These are phyloP conservation scores for Natator depressus DNA, from an alignment of 2,113 vertebrate species.

Conservation along the genomic window DNA sequence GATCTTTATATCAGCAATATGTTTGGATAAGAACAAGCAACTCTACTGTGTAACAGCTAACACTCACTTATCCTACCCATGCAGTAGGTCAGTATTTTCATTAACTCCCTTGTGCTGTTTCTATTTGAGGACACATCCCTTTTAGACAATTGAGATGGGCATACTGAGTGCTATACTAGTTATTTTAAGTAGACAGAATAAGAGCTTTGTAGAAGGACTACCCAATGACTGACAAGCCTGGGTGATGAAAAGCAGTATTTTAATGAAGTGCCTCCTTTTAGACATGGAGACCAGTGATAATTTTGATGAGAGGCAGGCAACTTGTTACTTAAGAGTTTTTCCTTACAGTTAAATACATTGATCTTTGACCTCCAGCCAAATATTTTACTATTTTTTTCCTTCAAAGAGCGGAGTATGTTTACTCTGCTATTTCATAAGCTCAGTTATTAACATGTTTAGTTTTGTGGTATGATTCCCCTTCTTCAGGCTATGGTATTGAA, in stretches of 20 bases:
- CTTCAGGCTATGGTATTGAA: neutral
- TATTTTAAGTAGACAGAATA: neutral
- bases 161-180: neutral
- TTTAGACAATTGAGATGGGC: neutral
- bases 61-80: neutral
- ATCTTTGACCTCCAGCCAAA: neutral
- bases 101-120: slow-evolving; percentile 6
- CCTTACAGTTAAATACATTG: neutral
- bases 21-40: neutral
- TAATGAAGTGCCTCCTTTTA: neutral
- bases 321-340: neutral
- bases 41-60: neutral
- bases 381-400: neutral
- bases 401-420: neutral
- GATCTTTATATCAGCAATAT: neutral
- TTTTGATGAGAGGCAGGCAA: neutral
- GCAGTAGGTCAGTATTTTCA: neutral
- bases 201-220: neutral
- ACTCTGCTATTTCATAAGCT: neutral
- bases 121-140: neutral
- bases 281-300: neutral
- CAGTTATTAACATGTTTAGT: neutral
- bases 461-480: neutral
- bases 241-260: neutral
- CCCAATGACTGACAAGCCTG: neutral